These are phyloP conservation scores for Muscina levida DNA, from an alignment of 2,888 invertebrate genomes.

Conservation along the genomic window DNA sequence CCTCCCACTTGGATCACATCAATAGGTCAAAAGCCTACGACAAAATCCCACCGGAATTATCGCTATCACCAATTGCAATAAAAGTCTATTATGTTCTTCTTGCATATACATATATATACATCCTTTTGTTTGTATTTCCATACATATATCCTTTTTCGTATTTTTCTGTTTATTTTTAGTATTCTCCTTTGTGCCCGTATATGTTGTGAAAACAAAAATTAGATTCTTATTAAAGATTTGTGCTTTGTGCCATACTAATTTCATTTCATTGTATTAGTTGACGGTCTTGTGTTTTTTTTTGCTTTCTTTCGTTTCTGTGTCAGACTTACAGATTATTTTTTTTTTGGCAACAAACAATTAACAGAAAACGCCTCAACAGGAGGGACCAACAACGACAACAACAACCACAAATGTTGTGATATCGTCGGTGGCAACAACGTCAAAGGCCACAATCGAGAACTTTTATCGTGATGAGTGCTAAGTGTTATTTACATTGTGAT, in stretches of 20 bases:
- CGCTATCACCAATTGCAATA: no score
- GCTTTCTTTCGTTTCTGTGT: background rate
- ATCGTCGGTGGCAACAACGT: background rate
- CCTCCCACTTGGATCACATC: no score
- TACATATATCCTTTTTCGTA: background rate
- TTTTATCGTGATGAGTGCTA: constrained; percentile 49
- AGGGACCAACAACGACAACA: constrained; percentile 5
- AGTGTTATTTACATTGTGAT: constrained; percentile 46
- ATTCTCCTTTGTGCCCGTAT: background rate
- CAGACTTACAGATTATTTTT: background rate
- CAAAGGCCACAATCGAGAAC: constrained; percentile 21
- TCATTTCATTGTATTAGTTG: constrained; percentile 25
- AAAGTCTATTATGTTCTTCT: no score
- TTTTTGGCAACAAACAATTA: constrained; percentile 48
- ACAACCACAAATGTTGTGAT: constrained; percentile 5
- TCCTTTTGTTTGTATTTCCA: no score
- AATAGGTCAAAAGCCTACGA: no score
- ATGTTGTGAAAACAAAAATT: background rate
- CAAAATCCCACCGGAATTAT: no score
- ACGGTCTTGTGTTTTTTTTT: background rate
- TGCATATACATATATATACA: no score
- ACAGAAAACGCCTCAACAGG: constrained; percentile 32
- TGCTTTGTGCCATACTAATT: constrained; percentile 40
- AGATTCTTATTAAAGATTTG: constrained; percentile 45
- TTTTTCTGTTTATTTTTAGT: background rate